Percentiles rank a stretch among this genome's conserved stretches.
Evolutionary conservation across 2,888 invertebrate species (phyloP).

Genomic region (Drosophila ochracea): DNA sequence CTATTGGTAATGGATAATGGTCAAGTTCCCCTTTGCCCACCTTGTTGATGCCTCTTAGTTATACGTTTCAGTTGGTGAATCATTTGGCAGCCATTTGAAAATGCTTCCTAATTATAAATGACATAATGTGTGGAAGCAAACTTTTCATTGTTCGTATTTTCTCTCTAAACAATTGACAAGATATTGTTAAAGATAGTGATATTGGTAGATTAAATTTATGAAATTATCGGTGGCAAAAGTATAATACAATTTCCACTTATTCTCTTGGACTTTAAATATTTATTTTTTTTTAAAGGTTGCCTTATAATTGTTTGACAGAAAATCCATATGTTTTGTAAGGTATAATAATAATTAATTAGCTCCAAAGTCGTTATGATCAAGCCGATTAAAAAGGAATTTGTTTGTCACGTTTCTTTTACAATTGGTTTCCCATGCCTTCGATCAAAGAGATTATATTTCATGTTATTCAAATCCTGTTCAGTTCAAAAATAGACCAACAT

Average conservation of each 20-base stretch:
- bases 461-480: constrained; percentile 5
- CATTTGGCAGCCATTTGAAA: constrained; percentile 55
- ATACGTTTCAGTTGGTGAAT: constrained; percentile 35
- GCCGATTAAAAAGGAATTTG: background rate
- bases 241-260: background rate
- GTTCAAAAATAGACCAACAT: constrained; percentile 15
- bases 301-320: background rate
- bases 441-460: background rate
- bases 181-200: background rate
- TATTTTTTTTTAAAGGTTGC: background rate
- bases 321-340: background rate
- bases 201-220: background rate
- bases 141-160: background rate
- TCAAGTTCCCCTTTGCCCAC: constrained; percentile 6
- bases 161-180: background rate
- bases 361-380: background rate
- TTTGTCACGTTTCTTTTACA: background rate
- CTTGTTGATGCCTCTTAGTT: constrained; percentile 18
- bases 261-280: background rate
- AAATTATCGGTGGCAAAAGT: background rate
- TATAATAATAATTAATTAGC: background rate
- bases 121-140: constrained; percentile 44
- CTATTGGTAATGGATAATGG: constrained; percentile 26
- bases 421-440: constrained; percentile 6
- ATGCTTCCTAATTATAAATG: constrained; percentile 60